These are phyloP conservation scores for western clawed frog (Xenopus tropicalis) DNA, from an alignment of 2,113 vertebrate species.

Conservation along the genomic window UCB_Xtro_10.0 CM004446.2:23354001-23354500, in stretches of 20 bases:
- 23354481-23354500: too few relatives aligned
- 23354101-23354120: not conserved
- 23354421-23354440: not conserved
- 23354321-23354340: too few relatives aligned
- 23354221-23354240: slow-evolving; percentile 27
- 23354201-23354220: slow-evolving; percentile 12
- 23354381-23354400: not conserved
- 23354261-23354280: slow-evolving; percentile 18
- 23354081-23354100: slow-evolving; percentile 12
- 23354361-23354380: too few relatives aligned
- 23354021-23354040: slow-evolving; percentile 38
- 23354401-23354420: not conserved
- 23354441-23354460: not conserved
- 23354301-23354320: slow-evolving; percentile 12
- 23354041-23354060: slow-evolving; percentile 46
- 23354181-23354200: slow-evolving; percentile 30
- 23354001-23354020: too few relatives aligned
- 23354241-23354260: not conserved
- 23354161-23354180: slow-evolving; percentile 11
- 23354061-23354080: slow-evolving; percentile 34
- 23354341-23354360: too few relatives aligned
- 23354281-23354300: slow-evolving; percentile 9
- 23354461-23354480: not conserved
- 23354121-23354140: not conserved
- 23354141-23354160: not conserved